A percentile compares a stretch with the other conserved stretches of the same genome.
Conservation (phyloP, 2,888 invertebrate genomes). For the Ceramica pisi region DNA sequence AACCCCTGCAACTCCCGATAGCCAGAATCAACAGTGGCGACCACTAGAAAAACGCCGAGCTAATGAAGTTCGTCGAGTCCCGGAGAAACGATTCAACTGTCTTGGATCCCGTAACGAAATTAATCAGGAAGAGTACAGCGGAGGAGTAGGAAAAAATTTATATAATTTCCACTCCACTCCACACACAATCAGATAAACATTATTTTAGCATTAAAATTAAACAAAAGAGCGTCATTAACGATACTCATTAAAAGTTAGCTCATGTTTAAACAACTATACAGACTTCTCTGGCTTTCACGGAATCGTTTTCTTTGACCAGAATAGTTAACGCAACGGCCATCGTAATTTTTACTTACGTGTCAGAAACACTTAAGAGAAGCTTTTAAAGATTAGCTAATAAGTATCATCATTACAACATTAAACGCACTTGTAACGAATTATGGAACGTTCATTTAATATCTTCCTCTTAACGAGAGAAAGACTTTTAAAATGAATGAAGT, state of each 20-base stretch:
- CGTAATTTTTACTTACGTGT: slow-evolving; percentile 11
- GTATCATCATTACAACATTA: not conserved
- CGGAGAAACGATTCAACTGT: too few relatives aligned
- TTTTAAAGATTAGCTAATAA: not conserved
- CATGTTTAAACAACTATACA: not conserved
- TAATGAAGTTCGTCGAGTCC: too few relatives aligned
- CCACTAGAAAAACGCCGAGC: too few relatives aligned
- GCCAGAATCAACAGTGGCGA: too few relatives aligned
- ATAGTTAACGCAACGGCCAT: not conserved
- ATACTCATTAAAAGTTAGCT: slow-evolving; percentile 14
- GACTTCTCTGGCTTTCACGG: slow-evolving; percentile 29
- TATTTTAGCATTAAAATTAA: slow-evolving; percentile 14
- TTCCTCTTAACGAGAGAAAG: not conserved
- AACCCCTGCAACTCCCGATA: too few relatives aligned
- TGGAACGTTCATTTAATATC: not conserved
- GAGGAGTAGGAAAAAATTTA: too few relatives aligned
- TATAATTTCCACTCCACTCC: too few relatives aligned
- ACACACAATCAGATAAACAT: too few relatives aligned
- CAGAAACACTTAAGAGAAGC: not conserved
- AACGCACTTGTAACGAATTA: not conserved
- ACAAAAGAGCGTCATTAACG: slow-evolving; percentile 28
- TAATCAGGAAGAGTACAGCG: too few relatives aligned
- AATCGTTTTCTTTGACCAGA: slow-evolving; percentile 14
- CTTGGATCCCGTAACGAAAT: too few relatives aligned
- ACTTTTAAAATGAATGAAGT: too few relatives aligned